These are phyloP conservation scores for Pseudanteris insignis DNA, from an alignment of 2,888 invertebrate genomes.

Conservation along the genomic window DNA sequence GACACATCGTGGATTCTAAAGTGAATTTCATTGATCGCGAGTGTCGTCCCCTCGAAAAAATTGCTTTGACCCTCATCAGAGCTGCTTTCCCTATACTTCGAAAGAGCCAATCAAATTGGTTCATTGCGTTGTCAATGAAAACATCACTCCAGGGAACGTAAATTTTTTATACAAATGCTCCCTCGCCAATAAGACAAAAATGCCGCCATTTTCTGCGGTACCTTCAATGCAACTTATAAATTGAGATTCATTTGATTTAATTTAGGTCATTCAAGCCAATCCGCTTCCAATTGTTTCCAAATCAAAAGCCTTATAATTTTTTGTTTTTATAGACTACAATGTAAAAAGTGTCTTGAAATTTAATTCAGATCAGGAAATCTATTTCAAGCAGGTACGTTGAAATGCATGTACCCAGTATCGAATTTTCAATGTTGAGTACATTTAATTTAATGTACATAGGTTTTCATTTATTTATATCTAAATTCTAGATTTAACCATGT, in stretches of 20 bases:
- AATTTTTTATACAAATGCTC: conserved; percentile 43
- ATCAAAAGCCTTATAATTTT: too few species aligned
- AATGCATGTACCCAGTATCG: too few species aligned
- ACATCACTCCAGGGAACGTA: conserved; percentile 38
- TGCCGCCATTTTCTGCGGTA: conserved; percentile 29
- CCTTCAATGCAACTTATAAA: conserved; percentile 34
- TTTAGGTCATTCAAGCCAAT: conserved; percentile 40
- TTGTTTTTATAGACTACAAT: too few species aligned
- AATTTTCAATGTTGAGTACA: too few species aligned
- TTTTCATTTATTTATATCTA: too few species aligned
- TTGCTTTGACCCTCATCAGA: conserved; percentile 41
- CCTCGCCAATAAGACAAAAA: conserved; percentile 39
- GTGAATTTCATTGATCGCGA: conserved; percentile 43
- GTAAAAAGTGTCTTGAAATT: too few species aligned
- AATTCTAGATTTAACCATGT: too few species aligned
- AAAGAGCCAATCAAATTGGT: conserved; percentile 44
- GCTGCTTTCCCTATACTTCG: conserved; percentile 29
- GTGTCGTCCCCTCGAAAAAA: conserved; percentile 42
- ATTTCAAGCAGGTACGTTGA: too few species aligned
- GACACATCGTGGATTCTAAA: conserved; percentile 33
- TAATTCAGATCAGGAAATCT: too few species aligned
- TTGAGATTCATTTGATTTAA: conserved; percentile 38
- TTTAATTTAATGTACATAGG: too few species aligned
- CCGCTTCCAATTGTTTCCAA: conserved; percentile 20
- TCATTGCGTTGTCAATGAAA: conserved; percentile 44